phyloP scores from a whole-genome alignment of 2,113 vertebrate species.

The Prunella fulvescens region DNA sequence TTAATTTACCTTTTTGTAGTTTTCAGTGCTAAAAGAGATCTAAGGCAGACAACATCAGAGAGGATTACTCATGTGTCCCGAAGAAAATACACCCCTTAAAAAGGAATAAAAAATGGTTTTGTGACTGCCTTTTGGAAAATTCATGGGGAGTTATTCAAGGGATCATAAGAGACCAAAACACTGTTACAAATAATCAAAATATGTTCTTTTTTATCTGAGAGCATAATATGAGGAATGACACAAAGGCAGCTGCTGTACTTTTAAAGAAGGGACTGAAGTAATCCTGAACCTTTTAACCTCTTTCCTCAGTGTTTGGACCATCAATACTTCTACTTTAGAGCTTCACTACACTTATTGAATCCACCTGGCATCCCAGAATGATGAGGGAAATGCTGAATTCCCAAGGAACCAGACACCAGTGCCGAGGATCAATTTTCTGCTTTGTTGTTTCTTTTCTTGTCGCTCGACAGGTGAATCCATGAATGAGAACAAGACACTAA shows the following conservation, averaged over 20 bases:
- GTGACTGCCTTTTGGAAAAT: constrained; percentile 16
- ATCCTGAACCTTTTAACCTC: not conserved
- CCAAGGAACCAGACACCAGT: not conserved
- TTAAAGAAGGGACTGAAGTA: not conserved
- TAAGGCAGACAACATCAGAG: constrained; percentile 18
- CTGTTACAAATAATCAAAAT: not conserved
- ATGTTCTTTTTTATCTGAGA: not conserved
- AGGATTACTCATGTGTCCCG: not conserved
- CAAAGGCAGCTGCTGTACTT: not conserved
- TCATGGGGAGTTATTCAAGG: not conserved
- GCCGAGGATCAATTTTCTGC: not conserved
- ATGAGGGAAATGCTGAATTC: not conserved
- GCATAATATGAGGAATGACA: not conserved
- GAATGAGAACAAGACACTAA: constrained; percentile 5
- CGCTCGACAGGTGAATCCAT: not conserved
- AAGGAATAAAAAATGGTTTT: not conserved
- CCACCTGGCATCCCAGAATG: not conserved
- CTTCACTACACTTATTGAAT: not conserved
- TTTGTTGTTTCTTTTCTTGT: not conserved
- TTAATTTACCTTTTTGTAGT: not conserved
- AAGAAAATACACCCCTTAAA: constrained; percentile 3
- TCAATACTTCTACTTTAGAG: not conserved
- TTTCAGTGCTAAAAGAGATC: not conserved
- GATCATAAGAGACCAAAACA: not conserved
- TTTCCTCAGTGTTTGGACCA: not conserved